Evolutionary conservation across 2,113 vertebrate genomes (phyloP), one percentile per base, ranked within the genome.

Genomic region (Gymnocephalus cernua): DNA sequence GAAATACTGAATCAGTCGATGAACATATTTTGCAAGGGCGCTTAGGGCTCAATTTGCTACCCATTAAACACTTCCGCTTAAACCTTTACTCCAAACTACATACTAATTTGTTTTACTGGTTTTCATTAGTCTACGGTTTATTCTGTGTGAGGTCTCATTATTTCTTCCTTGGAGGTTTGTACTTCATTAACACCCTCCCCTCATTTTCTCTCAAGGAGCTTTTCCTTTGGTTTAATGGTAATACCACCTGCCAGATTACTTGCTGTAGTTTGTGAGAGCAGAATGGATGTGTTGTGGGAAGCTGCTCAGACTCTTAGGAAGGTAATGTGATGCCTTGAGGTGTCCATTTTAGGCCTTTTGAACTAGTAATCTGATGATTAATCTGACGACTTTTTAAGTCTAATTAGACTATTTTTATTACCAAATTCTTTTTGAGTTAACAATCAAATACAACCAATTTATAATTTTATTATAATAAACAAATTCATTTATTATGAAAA

Each of bases 81-180:
- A 62, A 68, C 32, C 7, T 27, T 73, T 51, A 14, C 23, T 62
- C 83, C 2, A 77, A 51, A 81, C 44, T 57, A 53, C 18, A 65
- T 32, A 11, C 62, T 69, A 54, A 83, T 64, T 51, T 25, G 12
- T 64, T 70, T 78, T 38, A 21, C 71, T 82, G 74, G 3, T 47
- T 75, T 83, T 85, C 50, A 78, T 89, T n/a, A 71, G 53, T 51
- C 21, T 3, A 27, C 45, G 45, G n/a, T 83, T 82, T 44, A 66
- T 87, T 85, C 86, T 86, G 80, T 85, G 91, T 86, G 89, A 80
- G 90, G 88, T 88, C 89, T 86, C 45, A 21, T 82, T 87, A 73
- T 68, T 65, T 85, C 82, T 74, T 85, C 77, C 59, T 79, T 44
- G 69, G 64, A 76, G 53, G 64, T 58, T 79, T 78, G 32, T 82